A percentile compares a stretch with the other conserved stretches of the same genome.
phyloP scores from a whole-genome alignment of 2,888 invertebrate genomes.

The Chrysolina americana region DNA sequence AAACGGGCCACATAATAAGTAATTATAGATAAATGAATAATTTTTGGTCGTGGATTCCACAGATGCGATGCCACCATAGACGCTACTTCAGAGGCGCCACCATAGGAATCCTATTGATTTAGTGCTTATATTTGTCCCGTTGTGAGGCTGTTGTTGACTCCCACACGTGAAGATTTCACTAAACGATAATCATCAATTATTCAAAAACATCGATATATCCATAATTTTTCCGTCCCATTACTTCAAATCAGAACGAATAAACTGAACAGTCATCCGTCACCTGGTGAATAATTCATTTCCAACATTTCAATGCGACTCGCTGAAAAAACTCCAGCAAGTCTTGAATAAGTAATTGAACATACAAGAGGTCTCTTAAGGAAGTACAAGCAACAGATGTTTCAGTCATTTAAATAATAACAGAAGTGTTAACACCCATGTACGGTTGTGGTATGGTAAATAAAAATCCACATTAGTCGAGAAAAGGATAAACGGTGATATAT shows the following conservation, averaged over 20 bases:
- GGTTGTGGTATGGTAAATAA: slow-evolving; percentile 3
- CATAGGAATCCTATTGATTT: too few species aligned
- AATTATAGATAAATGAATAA: too few species aligned
- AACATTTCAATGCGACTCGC: neutral
- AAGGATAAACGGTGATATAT: slow-evolving; percentile 15
- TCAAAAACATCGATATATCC: neutral
- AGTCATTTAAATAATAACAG: slow-evolving; percentile 23
- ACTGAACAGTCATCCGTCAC: slow-evolving; percentile 6
- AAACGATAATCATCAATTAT: too few species aligned
- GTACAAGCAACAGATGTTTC: slow-evolving; percentile 12
- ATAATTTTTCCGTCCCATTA: neutral
- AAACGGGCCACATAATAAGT: too few species aligned
- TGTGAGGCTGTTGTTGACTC: too few species aligned
- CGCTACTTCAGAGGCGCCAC: too few species aligned
- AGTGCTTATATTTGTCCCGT: too few species aligned
- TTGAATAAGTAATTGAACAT: slow-evolving; percentile 24
- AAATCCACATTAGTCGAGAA: slow-evolving; percentile 13
- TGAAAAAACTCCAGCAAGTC: slow-evolving; percentile 8
- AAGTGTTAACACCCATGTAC: slow-evolving; percentile 20
- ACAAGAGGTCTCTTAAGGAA: slow-evolving; percentile 19
- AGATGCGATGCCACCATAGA: too few species aligned
- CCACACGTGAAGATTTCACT: too few species aligned
- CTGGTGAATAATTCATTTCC: slow-evolving; percentile 2
- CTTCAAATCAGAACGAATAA: neutral
- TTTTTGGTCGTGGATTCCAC: too few species aligned